phyloP scores from a whole-genome alignment of 2,888 invertebrate species.

The Molorchus minor region DNA sequence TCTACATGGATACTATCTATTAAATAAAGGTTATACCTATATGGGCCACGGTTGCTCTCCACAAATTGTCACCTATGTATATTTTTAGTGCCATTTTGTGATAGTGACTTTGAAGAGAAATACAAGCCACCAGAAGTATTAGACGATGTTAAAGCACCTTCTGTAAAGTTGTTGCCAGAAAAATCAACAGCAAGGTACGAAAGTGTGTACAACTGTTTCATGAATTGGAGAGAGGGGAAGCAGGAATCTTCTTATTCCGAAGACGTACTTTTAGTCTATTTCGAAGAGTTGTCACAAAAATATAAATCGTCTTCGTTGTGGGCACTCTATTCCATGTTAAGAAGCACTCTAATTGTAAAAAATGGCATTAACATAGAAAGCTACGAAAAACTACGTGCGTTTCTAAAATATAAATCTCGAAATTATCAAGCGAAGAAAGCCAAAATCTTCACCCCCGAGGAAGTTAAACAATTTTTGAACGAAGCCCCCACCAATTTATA shows the following conservation, averaged over 20 bases:
- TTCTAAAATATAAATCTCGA: constrained; percentile 43
- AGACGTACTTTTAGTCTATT: constrained; percentile 38
- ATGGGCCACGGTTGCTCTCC: no score
- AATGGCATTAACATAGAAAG: constrained; percentile 33
- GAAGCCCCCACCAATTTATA: constrained; percentile 35
- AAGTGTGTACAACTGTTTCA: constrained; percentile 35
- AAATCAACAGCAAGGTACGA: constrained; percentile 35
- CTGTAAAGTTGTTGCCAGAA: constrained; percentile 19
- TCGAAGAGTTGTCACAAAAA: constrained; percentile 34
- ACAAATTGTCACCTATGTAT: no score
- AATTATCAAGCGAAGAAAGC: constrained; percentile 50
- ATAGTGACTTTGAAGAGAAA: no score
- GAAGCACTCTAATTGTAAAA: constrained; percentile 34
- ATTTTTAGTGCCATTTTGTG: no score
- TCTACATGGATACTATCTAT: no score
- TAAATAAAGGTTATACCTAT: no score
- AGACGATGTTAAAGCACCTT: background rate
- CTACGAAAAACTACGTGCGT: constrained; percentile 37
- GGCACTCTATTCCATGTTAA: constrained; percentile 38
- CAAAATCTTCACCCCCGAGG: constrained; percentile 44
- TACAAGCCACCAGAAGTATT: no score
- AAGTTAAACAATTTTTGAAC: constrained; percentile 40
- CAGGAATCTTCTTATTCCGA: constrained; percentile 36
- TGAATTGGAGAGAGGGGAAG: constrained; percentile 35
- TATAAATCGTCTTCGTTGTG: constrained; percentile 38